Base-by-base conservation (phyloP, 2,797 vertebrate species). In the Enteromius fasciolatus region DNA sequence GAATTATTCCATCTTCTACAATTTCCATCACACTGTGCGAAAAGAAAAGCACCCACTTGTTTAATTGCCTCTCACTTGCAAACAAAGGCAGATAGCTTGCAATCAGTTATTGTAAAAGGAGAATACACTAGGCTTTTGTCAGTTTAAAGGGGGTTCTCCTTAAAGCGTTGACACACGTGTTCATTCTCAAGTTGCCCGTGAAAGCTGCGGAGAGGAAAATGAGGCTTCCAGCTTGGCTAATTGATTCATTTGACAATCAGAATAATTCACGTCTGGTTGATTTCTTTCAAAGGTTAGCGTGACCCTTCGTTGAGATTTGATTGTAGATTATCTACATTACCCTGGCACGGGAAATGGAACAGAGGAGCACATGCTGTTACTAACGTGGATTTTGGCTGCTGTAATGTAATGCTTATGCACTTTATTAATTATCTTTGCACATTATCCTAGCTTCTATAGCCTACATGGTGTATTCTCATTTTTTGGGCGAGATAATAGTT, bases 161-260 rank as follows among this genome's bases (percentile, higher is more conserved):
- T 31, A 83, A 77, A 50, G 44, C 31, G 1, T 23, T 33, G 52
- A 83, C 82, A 83, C 67, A 52, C 41, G 5, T 23, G 50, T 80
- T 74, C 77, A 57, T 75, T 74, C 50, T 80, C 61, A 79, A 48
- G 77, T 74, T 74, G 33, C 36, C 44, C 1, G 61, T 73, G 48
- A 77, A 73, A 36, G n/a, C 41, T 36, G 31, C 67, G 0, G 31
- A 44, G 59, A 80, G 25, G 78, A 75, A 84, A 84, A 80, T 67
- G 66, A 81, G 83, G 54, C 80, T 76, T 81, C 61, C 84, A 76
- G 66, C 72, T 66, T 67, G 81, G 79, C 69, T 79, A 85, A 87
- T 81, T 81, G 76, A 87, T 87, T 83, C 70, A 87, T 85, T 68
- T 81, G 78, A 70, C 84, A 85, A 81, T 85, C 83, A 83, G 74